Percentiles rank a stretch among this genome's conserved stretches.
These are phyloP conservation scores for Iselma pallidipennis DNA, from an alignment of 2,888 invertebrate genomes.

Conservation along the genomic window DNA sequence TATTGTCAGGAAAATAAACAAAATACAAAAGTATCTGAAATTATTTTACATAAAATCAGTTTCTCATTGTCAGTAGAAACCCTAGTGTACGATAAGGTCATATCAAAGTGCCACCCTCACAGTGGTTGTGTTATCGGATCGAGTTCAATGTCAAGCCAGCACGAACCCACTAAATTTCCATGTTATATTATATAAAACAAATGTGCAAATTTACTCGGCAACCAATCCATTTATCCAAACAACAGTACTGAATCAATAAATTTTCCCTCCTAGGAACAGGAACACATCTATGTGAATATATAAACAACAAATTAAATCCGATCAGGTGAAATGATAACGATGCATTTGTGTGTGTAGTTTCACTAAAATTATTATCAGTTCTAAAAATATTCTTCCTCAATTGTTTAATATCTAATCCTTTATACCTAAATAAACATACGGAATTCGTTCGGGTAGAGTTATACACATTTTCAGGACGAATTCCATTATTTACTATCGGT, in stretches of 20 bases:
- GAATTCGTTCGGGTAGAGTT: no score
- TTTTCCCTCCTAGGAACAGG: not conserved
- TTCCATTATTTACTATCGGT: not conserved
- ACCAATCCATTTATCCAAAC: not conserved
- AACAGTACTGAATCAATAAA: not conserved
- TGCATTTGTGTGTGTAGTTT: not conserved
- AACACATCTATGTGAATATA: not conserved
- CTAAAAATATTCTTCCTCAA: not conserved
- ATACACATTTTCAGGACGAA: not conserved
- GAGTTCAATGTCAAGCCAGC: slow-evolving; percentile 2
- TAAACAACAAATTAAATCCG: not conserved
- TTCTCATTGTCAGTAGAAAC: no score
- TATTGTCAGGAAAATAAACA: no score
- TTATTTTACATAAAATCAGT: no score
- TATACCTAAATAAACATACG: not conserved
- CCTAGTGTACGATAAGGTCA: not conserved
- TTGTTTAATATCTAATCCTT: no score
- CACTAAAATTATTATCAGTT: not conserved
- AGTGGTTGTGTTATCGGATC: slow-evolving; percentile 1
- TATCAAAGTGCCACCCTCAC: not conserved
- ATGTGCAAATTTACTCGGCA: not conserved
- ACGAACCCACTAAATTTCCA: not conserved
- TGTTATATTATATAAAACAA: not conserved
- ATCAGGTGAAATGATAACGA: not conserved
- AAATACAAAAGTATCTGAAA: no score